Conservation (phyloP, 2,113 vertebrate species). For the Labrus mixtus region DNA sequence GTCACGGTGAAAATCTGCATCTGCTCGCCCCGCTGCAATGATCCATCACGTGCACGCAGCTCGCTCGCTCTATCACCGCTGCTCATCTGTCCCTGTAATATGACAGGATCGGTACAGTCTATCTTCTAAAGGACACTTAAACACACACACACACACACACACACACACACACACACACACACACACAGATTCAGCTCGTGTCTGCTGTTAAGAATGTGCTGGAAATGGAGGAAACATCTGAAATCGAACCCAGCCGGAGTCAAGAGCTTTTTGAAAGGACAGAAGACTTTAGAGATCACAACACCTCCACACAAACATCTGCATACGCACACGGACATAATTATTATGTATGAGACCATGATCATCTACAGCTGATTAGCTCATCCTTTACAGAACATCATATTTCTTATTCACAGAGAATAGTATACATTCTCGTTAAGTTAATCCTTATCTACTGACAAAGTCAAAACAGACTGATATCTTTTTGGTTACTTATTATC, state of each 20-base stretch:
- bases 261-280: not conserved
- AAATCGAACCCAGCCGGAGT: slow-evolving; percentile 11
- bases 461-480: not conserved
- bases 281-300: not conserved
- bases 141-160: not conserved
- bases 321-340: not conserved
- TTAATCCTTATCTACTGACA: not conserved
- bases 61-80: slow-evolving; percentile 33
- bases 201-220: not conserved
- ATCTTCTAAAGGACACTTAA: slow-evolving; percentile 5
- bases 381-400: slow-evolving; percentile 21
- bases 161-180: too few species aligned
- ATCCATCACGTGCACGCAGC: slow-evolving; percentile 54
- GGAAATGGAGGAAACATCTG: slow-evolving; percentile 1
- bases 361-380: slow-evolving; percentile 28
- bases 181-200: too few species aligned
- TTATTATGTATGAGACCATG: slow-evolving; percentile 4
- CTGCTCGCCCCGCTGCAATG: slow-evolving; percentile 46
- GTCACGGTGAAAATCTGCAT: slow-evolving; percentile 52
- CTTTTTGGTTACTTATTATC: not conserved
- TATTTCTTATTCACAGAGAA: not conserved
- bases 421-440: not conserved
- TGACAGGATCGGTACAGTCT: slow-evolving; percentile 36
- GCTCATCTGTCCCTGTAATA: slow-evolving; percentile 52
- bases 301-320: not conserved